These are phyloP conservation scores for Sisor rabdophorus DNA, from an alignment of 2,113 vertebrate genomes.

Conservation along the genomic window DNA sequence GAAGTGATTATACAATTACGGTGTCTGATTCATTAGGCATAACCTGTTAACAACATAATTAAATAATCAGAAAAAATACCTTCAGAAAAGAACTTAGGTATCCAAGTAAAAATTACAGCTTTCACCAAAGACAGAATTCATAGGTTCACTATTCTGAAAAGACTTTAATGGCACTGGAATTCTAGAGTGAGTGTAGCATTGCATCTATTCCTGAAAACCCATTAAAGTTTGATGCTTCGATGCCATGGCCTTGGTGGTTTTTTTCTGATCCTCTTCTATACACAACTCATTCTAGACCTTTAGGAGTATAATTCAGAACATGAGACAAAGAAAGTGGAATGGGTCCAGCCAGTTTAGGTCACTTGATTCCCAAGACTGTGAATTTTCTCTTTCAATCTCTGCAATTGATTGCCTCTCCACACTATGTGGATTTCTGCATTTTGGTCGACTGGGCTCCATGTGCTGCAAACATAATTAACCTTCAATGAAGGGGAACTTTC, in stretches of 20 bases:
- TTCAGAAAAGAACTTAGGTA: constrained; percentile 13
- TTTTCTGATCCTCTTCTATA: constrained; percentile 24
- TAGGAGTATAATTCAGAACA: constrained; percentile 39
- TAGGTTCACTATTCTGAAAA: not conserved
- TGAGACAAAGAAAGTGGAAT: not conserved
- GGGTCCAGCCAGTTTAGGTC: constrained; percentile 38
- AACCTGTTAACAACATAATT: constrained; percentile 40
- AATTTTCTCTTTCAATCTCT: constrained; percentile 54
- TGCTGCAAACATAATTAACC: constrained; percentile 62
- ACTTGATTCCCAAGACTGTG: constrained; percentile 41
- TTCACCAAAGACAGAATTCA: not conserved
- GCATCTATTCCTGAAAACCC: constrained; percentile 33
- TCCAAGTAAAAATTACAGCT: constrained; percentile 12
- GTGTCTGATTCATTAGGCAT: constrained; percentile 43
- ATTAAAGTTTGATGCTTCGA: constrained; percentile 38
- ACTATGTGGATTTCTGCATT: constrained; percentile 57
- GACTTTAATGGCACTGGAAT: not conserved
- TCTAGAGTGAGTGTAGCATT: not conserved
- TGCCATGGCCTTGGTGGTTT: constrained; percentile 33
- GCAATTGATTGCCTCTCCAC: constrained; percentile 62
- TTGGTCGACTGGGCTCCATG: constrained; percentile 40
- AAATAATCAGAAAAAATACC: constrained; percentile 32
- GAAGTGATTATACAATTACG: constrained; percentile 42
- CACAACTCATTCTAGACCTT: constrained; percentile 32
- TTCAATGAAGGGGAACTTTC: constrained; percentile 56